Evolutionary conservation across 2,113 vertebrate genomes (phyloP).

Genomic region (Oreochromis tanganicae): DNA sequence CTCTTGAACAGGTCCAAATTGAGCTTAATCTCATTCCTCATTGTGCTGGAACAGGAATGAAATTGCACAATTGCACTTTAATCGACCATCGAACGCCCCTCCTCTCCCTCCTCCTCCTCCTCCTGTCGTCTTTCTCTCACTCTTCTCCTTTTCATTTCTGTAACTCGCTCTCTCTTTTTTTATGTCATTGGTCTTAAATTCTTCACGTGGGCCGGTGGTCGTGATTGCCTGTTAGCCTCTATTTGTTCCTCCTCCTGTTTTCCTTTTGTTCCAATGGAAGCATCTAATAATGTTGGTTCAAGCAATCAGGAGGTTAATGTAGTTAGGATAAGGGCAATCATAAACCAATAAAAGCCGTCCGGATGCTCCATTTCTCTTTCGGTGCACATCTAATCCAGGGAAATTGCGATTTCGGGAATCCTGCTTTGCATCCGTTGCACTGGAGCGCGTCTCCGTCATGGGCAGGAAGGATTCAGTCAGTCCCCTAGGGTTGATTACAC

Average conservation of each 20-base stretch:
- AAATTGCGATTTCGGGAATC: constrained; percentile 62
- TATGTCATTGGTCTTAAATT: constrained; percentile 55
- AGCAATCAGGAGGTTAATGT: constrained; percentile 76
- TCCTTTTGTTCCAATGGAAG: constrained; percentile 62
- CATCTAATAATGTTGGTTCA: constrained; percentile 70
- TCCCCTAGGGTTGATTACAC: constrained; percentile 73
- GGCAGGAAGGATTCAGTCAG: constrained; percentile 74
- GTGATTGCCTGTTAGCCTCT: constrained; percentile 61
- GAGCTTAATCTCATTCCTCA: constrained; percentile 81
- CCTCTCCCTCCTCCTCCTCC: background rate
- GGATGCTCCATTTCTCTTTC: constrained; percentile 47
- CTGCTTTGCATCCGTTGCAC: constrained; percentile 48
- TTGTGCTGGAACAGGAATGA: constrained; percentile 75
- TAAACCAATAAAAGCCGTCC: constrained; percentile 72
- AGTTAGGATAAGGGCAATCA: constrained; percentile 72
- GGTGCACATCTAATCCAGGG: constrained; percentile 63
- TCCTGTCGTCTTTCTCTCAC: background rate
- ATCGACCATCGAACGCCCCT: constrained; percentile 63
- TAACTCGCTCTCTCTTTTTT: constrained; percentile 29
- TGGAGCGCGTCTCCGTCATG: constrained; percentile 68
- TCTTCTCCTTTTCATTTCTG: constrained; percentile 20
- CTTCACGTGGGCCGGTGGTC: constrained; percentile 39
- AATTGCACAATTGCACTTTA: constrained; percentile 80
- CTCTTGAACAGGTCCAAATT: constrained; percentile 78
- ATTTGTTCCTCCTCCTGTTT: constrained; percentile 44